A percentile compares a stretch with the other conserved stretches of the same genome.
Conservation (phyloP, 92 coral and sea anemone species). For the Blastomussa wellsi region DNA sequence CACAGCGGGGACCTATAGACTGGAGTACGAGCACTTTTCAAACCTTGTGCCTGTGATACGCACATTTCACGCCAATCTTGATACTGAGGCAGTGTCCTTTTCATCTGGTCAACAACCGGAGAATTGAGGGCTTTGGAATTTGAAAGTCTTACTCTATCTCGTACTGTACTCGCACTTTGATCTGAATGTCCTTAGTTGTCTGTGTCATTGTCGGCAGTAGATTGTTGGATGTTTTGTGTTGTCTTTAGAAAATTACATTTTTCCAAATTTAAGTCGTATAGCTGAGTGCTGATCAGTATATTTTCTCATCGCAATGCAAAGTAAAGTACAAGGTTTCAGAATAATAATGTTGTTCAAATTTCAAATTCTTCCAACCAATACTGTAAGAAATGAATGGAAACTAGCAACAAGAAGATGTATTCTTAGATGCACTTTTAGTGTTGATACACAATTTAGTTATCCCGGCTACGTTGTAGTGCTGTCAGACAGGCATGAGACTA, state of each 20-base stretch:
- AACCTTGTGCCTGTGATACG: too few species aligned
- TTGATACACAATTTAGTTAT: too few species aligned
- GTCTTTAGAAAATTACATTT: not conserved
- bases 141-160: too few species aligned
- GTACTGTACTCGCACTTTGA: too few species aligned
- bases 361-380: not conserved
- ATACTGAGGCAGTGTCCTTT: too few species aligned
- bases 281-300: not conserved
- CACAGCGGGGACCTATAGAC: too few species aligned
- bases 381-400: not conserved
- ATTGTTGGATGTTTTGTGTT: not conserved
- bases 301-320: not conserved
- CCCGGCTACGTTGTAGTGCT: not conserved
- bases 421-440: not conserved
- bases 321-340: not conserved
- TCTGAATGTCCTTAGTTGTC: too few species aligned
- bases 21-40: too few species aligned
- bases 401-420: not conserved
- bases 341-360: not conserved
- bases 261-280: not conserved
- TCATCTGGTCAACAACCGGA: too few species aligned
- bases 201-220: not conserved
- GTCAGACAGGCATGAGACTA: not conserved
- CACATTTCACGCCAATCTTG: too few species aligned
- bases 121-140: too few species aligned